Conservation (phyloP, 1,140 invertebrate species). For the Drosophila watanabei region DNA sequence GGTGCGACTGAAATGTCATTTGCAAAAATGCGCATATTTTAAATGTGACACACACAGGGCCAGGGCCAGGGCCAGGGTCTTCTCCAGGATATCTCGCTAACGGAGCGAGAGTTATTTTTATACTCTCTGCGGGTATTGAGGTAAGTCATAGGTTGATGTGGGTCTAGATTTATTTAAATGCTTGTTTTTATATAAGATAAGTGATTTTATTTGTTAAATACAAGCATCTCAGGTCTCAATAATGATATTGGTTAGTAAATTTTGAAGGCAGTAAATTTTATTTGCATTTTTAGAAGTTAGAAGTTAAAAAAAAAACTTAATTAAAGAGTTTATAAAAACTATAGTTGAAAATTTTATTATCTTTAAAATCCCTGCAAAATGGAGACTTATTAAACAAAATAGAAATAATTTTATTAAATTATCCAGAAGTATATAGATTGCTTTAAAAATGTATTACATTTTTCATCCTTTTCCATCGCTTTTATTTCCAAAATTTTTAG, state of each 20-base stretch:
- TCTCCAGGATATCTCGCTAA: constrained; percentile 56
- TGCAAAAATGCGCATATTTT: constrained; percentile 82
- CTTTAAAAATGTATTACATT: neutral
- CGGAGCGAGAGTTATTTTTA: constrained; percentile 45
- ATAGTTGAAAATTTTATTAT: too few species aligned
- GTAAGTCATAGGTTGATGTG: neutral
- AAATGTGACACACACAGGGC: constrained; percentile 66
- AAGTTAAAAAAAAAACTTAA: too few species aligned
- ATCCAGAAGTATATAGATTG: neutral
- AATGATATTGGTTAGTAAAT: neutral
- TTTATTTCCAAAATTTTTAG: too few species aligned
- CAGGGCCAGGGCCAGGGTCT: neutral
- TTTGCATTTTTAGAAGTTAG: too few species aligned
- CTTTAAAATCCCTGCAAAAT: too few species aligned
- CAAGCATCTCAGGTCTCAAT: neutral
- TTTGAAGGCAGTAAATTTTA: neutral
- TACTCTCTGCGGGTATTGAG: constrained; percentile 8
- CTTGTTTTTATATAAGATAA: neutral
- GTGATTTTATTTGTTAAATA: neutral
- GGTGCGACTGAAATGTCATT: constrained; percentile 82
- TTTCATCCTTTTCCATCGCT: too few species aligned
- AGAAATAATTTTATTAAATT: too few species aligned
- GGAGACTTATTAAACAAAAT: too few species aligned
- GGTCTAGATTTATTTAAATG: neutral
- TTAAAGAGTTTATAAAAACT: too few species aligned